phyloP scores from a whole-genome alignment of 2,113 vertebrate species.

The Saccopteryx bilineata region DNA sequence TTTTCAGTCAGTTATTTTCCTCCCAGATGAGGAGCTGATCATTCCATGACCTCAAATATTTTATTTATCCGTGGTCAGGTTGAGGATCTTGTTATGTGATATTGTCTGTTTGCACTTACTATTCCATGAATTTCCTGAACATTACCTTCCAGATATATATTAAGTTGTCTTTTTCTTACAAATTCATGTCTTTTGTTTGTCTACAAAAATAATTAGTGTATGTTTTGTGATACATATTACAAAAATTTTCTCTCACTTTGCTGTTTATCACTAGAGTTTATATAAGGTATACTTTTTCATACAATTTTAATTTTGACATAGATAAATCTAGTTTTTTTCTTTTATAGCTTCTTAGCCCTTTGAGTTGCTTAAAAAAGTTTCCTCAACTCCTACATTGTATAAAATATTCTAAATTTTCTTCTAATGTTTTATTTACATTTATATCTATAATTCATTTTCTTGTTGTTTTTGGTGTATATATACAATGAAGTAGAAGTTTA shows the following conservation, averaged over 20 bases:
- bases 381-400: background rate
- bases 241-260: conserved; percentile 40
- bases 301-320: conserved; percentile 40
- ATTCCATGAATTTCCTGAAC: conserved; percentile 20
- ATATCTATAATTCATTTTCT: conserved; percentile 49
- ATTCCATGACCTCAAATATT: conserved; percentile 1
- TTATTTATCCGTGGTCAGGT: background rate
- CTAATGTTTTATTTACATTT: conserved; percentile 51
- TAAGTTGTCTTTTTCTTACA: conserved; percentile 15
- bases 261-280: conserved; percentile 49
- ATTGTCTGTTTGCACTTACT: background rate
- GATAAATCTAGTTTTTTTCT: background rate
- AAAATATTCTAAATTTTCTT: conserved; percentile 57
- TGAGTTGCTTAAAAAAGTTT: background rate
- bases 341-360: conserved; percentile 7
- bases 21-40: background rate
- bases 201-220: background rate
- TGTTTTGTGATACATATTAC: background rate
- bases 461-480: background rate
- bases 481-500: conserved; percentile 41
- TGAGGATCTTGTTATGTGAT: background rate
- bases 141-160: background rate
- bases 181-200: conserved; percentile 10
- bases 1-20: background rate
- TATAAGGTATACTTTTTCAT: background rate